A percentile compares a stretch with the other conserved stretches of the same genome.
Evolutionary conservation across 2,888 invertebrate species (phyloP).

Genomic region (Phasia obesa): DNA sequence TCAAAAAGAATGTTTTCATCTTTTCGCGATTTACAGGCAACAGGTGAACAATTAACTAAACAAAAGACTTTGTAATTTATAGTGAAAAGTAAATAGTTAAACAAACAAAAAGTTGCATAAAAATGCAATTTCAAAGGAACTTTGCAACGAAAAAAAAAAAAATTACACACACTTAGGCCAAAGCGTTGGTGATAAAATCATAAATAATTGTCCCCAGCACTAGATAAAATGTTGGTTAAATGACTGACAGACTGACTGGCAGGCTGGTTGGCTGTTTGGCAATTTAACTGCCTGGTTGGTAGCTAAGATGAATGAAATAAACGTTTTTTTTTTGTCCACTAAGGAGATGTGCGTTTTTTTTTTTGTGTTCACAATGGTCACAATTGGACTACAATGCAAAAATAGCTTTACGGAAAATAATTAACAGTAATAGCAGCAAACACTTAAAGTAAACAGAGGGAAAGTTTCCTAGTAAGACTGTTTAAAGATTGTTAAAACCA

Average conservation of each 20-base stretch:
- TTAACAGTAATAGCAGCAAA: slow-evolving; percentile 53
- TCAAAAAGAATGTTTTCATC: slow-evolving; percentile 37
- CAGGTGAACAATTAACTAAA: slow-evolving; percentile 68
- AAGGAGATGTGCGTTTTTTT: slow-evolving; percentile 48
- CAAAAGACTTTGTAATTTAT: slow-evolving; percentile 49
- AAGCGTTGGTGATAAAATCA: slow-evolving; percentile 71
- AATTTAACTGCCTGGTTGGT: slow-evolving; percentile 29
- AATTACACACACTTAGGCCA: slow-evolving; percentile 7
- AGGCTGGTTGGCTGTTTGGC: slow-evolving; percentile 8
- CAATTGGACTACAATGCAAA: slow-evolving; percentile 66
- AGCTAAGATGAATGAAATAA: slow-evolving; percentile 41
- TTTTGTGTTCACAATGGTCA: slow-evolving; percentile 42
- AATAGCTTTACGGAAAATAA: slow-evolving; percentile 70
- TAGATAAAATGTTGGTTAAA: slow-evolving; percentile 44
- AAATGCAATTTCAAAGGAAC: slow-evolving; percentile 64
- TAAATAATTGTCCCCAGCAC: slow-evolving; percentile 66
- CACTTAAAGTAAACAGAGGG: slow-evolving; percentile 6
- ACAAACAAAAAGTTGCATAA: slow-evolving; percentile 55
- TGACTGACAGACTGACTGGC: slow-evolving; percentile 47
- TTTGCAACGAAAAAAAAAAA: slow-evolving; percentile 36
- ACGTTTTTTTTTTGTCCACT: slow-evolving; percentile 29
- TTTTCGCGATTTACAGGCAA: slow-evolving; percentile 47
- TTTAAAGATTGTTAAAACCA: neutral
- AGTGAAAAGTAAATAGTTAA: slow-evolving; percentile 49
- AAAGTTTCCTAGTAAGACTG: neutral